Conservation (phyloP, 2,113 vertebrate genomes). For the Cygnus atratus region DNA sequence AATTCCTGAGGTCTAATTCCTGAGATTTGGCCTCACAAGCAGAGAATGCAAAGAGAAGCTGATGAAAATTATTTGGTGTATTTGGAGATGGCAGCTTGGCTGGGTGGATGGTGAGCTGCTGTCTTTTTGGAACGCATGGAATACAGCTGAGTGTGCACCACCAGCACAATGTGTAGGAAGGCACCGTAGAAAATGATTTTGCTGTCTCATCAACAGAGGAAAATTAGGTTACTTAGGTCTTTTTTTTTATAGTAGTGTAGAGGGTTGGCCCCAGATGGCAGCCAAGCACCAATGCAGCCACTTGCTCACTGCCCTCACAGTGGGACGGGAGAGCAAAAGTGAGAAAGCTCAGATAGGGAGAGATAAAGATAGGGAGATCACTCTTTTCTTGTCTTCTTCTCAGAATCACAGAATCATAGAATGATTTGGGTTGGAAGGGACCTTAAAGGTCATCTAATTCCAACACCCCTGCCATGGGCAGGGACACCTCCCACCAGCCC, state of each 20-base stretch:
- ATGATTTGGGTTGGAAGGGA: no score
- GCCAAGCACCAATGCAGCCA: neutral
- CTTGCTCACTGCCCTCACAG: neutral
- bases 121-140: neutral
- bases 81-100: accelerated
- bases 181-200: neutral
- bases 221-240: neutral
- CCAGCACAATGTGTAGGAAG: neutral
- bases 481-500: no score
- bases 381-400: neutral
- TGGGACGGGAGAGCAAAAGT: neutral
- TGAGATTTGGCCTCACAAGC: neutral
- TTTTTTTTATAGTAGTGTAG: neutral
- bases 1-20: neutral
- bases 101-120: neutral
- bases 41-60: neutral
- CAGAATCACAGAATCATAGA: no score
- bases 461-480: no score
- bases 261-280: neutral
- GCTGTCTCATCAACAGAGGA: neutral
- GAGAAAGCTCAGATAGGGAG: no score
- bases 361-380: neutral
- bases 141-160: accelerated
- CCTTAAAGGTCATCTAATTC: no score
- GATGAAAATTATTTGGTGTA: neutral